Evolutionary conservation across 1,140 invertebrate genomes (phyloP), one percentile per base, ranked within the genome.

Genomic region (Trichonephila clavipes): DNA sequence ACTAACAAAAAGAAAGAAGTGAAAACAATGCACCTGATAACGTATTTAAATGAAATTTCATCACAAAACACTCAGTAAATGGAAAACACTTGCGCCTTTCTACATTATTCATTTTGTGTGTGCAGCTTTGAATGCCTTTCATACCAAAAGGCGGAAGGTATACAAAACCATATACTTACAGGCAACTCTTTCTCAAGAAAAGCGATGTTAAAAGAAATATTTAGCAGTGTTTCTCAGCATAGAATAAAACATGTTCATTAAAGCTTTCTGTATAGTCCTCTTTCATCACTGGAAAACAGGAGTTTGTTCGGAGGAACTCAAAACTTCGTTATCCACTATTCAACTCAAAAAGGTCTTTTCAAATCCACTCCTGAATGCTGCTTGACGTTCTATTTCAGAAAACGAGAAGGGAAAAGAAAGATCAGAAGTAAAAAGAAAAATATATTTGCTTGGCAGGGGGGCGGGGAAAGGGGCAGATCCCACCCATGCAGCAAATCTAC

Each of bases 241-340:
- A 40, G 72, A 77, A 77, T 77, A 77, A 77, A 77, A 77, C 72
- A 77, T 77, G 28, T 77, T 77, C 72, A 77, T 77, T 77, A 77
- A 40, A 28, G 72, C 72, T 40, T 40, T 77, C 69, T 77, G 24
- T 77, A 40, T 40, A 8, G 44, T 7, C 4, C 82, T 18, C 82
- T 85, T 58, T 85, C 51, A 85, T 28, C 24, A 24, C 44, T n/a
- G 66, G 51, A 51, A 51, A 51, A 51, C 8, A 77, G 14, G 82
- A 58, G 51, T 85, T 28, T 85, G 51, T 85, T 85, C 51, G 44
- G 12, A 28, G 19, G 14, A 62, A 64, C 85, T 87, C 24, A 19
- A 61, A 87, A 87, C 85, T 87, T 87, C 85, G 85, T 87, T 87
- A 87, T 28, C 58, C 21, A 3, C 85, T 87, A 87, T 87, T 87